Evolutionary conservation across 2,113 vertebrate genomes (phyloP), one percentile per base, ranked within the genome.

Genomic region (Chaenocephalus aceratus): DNA sequence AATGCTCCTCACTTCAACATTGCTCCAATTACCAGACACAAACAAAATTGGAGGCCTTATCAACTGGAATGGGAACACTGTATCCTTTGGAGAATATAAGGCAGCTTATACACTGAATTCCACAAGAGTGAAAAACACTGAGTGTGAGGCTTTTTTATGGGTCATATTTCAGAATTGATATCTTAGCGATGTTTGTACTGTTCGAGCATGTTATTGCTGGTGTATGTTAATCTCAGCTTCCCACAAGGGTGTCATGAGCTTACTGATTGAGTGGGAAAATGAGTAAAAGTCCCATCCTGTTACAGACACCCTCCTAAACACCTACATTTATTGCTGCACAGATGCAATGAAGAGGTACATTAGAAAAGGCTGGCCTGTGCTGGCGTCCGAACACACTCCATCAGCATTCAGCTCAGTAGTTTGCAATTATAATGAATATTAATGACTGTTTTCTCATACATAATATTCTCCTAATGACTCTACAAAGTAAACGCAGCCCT

Each of bases 391-490:
- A 72, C 71, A 75, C 84, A 87, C 83, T 89, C 88, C 79, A 92
- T 94, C 92, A 93, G 91, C 93, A 94, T 93, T 93, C 92, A 93
- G 88, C 91, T 87, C 84, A 87, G 89, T 83, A 79, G 88, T 91
- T 88, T 90, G 86, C 92, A 93, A 92, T 93, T 92, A 93, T 94
- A 94, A 94, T 94, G 93, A 94, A 94, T 94, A 94, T 94, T 94
- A 94, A 94, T 94, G 93, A 90, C 86, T 94, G 93, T 93, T 94
- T 94, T 93, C 91, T 94, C 92, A 91, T 91, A 92, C 92, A 93
- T 94, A 93, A 94, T 94, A 93, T 91, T 94, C 90, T 89, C 92
- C 91, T 94, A 91, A 94, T 94, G 93, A 92, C 91, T 89, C 89
- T 78, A 92, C 93, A 93, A 93, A 94, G 93, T 94, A 94, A 94